phyloP scores from a whole-genome alignment of 2,113 vertebrate species.

The Seriola dumerili region DNA sequence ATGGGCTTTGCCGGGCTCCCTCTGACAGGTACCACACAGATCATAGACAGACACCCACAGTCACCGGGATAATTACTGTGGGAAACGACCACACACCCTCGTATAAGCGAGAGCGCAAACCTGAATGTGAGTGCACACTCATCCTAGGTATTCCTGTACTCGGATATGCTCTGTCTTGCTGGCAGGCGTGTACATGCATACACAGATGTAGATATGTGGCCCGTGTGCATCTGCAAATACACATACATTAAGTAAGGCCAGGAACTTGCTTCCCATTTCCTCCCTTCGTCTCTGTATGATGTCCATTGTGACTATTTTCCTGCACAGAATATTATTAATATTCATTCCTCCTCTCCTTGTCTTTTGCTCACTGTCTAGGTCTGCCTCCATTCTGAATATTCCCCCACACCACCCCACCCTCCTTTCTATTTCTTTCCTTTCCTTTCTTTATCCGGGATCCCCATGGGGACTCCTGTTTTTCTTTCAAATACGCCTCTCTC shows the following conservation, averaged over 20 bases:
- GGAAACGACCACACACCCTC: conserved; percentile 78
- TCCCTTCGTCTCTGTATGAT: conserved; percentile 84
- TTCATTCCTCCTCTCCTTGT: conserved; percentile 76
- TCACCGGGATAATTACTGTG: conserved; percentile 80
- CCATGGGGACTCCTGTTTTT: conserved; percentile 84
- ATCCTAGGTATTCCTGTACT: conserved; percentile 39
- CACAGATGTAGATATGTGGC: conserved; percentile 18
- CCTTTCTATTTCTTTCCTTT: conserved; percentile 73
- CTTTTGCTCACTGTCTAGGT: conserved; percentile 78
- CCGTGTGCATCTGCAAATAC: conserved; percentile 30
- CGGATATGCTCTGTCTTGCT: conserved; percentile 58
- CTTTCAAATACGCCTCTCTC: conserved; percentile 83
- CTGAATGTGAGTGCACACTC: conserved; percentile 60
- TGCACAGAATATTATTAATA: conserved; percentile 74
- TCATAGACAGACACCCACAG: conserved; percentile 79
- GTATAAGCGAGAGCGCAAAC: conserved; percentile 38
- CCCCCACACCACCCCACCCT: conserved; percentile 66
- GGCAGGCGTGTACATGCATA: conserved; percentile 29
- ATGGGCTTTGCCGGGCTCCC: conserved; percentile 69
- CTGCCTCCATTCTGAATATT: conserved; percentile 78
- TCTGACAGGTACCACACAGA: conserved; percentile 81
- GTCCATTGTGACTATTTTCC: conserved; percentile 81
- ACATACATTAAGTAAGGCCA: conserved; percentile 31
- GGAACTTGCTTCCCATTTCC: conserved; percentile 69
- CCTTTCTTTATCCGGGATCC: conserved; percentile 77